Evolutionary conservation across 2,888 invertebrate species (phyloP), one percentile per base, ranked within the genome.

Genomic region (Coleophora flavipennella): DNA sequence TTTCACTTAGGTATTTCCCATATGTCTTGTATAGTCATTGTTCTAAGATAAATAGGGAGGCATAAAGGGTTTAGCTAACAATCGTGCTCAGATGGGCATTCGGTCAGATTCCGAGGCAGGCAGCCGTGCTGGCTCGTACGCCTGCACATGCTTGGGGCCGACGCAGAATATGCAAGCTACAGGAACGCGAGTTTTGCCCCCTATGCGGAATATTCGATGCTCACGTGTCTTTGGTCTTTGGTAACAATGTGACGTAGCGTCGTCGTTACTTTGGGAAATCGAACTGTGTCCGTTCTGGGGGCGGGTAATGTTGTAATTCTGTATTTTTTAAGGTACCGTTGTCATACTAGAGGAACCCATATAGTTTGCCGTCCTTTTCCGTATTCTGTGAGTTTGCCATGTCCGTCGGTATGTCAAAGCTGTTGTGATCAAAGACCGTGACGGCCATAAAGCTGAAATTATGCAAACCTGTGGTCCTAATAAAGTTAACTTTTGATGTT

Each of bases 71-170:
- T 80, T 69, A 72, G 69, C 70, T 65, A 73, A 71, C 79, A 78
- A 74, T 76, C 71, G 78, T 65, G 72, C 65, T 63, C 56, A 76
- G 73, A 72, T 79, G 80, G 77, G 79, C 83, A 83, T 83, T 81
- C 73, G 83, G 80, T 79, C 68, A 77, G 81, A 84, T 84, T 84
- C 83, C 83, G 62, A 58, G 61, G 68, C 61, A 66, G 56, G 76
- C 70, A 69, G 77, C 62, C 73, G 66, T 62, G 71, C 75, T 61
- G 72, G 81, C 75, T 80, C 79, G 79, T 83, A 81, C 81, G 83
- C 65, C 69, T 69, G 79, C 61, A 72, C 80, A 77, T 81, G 80
- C 83, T 79, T 71, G 62, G 36, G 51, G 53, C 63, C 59, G 10
- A 10, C 29, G 20, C 6, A 20, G 20, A 72, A 71, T 79, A 80